Conservation (phyloP, 2,888 invertebrate species). For the Pycnomerus fuliginosus region DNA sequence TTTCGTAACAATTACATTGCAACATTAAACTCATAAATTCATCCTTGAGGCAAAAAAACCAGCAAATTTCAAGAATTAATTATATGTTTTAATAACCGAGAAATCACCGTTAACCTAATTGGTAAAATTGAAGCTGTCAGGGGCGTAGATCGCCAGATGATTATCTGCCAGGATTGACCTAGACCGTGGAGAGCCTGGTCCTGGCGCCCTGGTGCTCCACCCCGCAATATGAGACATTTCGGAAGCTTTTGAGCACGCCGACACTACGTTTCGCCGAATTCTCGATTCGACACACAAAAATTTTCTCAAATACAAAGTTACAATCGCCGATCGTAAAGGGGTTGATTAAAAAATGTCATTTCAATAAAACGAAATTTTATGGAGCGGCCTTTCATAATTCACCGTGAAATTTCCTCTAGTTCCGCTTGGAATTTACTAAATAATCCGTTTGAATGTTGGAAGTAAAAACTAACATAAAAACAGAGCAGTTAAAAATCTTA, state of each 20-base stretch:
- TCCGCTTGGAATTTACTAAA: not conserved
- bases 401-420: conserved; percentile 13
- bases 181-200: conserved; percentile 45
- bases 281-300: not conserved
- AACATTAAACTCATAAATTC: not conserved
- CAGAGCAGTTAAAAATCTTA: too few relatives aligned
- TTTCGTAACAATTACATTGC: not conserved
- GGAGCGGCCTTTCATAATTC: conserved; percentile 4
- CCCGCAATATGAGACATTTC: conserved; percentile 44
- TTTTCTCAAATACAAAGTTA: not conserved
- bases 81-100: not conserved
- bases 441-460: not conserved
- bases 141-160: conserved; percentile 14
- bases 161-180: conserved; percentile 28
- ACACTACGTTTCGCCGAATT: not conserved
- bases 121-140: conserved; percentile 5
- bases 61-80: not conserved
- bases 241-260: conserved; percentile 12
- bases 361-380: conserved; percentile 5
- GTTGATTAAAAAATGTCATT: too few relatives aligned
- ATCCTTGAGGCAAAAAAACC: not conserved
- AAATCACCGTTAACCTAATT: not conserved
- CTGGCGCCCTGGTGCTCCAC: conserved; percentile 51
- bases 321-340: conserved; percentile 2
- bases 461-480: too few relatives aligned